Percentiles rank a stretch among this genome's conserved stretches.
phyloP scores from a whole-genome alignment of 2,888 invertebrate genomes.

The Schrankia costaestrigalis region DNA sequence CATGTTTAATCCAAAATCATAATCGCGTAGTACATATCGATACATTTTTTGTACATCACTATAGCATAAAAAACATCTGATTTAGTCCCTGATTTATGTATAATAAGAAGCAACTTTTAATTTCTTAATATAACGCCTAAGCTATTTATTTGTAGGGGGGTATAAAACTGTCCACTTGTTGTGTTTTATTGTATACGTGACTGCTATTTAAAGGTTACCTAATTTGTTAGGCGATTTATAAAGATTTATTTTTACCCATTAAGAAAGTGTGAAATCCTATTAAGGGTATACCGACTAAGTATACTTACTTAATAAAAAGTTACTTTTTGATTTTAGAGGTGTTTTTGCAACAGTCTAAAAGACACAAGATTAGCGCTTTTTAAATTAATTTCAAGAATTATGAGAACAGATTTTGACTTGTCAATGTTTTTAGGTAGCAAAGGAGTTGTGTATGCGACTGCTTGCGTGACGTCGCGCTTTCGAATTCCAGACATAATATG shows the following conservation, averaged over 20 bases:
- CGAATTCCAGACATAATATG: no score
- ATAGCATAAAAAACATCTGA: conserved; percentile 35
- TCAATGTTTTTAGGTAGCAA: no score
- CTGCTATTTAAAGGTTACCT: conserved; percentile 19
- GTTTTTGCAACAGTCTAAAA: no score
- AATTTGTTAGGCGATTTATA: conserved; percentile 20
- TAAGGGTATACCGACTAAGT: no score
- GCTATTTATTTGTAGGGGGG: conserved; percentile 51
- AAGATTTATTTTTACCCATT: conserved; percentile 8
- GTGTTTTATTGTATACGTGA: conserved; percentile 37
- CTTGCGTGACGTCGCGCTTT: no score
- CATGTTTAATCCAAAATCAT: no score
- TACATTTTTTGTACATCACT: conserved; percentile 16
- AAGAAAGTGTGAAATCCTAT: conserved; percentile 2
- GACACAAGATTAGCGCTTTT: no score
- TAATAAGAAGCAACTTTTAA: conserved; percentile 69
- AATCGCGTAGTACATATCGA: background rate
- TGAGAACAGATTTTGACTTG: no score
- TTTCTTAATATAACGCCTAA: conserved; percentile 53
- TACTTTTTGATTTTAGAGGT: no score
- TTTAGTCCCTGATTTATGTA: conserved; percentile 63
- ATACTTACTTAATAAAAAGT: no score
- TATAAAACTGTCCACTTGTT: conserved; percentile 56
- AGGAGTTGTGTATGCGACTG: no score
- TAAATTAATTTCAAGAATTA: no score